Conservation (phyloP, 2,888 invertebrate species). For the Spicauda simplicius region DNA sequence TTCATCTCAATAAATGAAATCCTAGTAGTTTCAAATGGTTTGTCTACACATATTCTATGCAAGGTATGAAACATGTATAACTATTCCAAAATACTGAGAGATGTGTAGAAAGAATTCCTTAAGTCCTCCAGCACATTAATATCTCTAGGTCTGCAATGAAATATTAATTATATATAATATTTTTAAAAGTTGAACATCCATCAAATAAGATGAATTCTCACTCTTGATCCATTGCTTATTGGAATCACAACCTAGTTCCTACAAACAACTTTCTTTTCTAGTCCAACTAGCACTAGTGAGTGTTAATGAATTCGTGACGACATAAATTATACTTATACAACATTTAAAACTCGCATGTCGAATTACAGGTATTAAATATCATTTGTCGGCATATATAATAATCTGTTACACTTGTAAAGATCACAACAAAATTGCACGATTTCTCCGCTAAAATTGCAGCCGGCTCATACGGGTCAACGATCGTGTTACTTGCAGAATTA, state of each 20-base stretch:
- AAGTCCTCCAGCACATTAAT: too few relatives aligned
- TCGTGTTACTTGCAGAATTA: constrained; percentile 21
- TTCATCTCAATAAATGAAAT: too few relatives aligned
- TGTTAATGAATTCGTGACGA: not conserved
- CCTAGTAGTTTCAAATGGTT: too few relatives aligned
- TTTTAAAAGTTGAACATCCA: not conserved
- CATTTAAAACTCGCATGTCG: not conserved
- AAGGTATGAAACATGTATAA: too few relatives aligned
- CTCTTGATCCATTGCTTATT: not conserved
- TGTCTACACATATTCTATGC: too few relatives aligned
- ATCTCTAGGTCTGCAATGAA: too few relatives aligned
- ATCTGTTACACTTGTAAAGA: not conserved
- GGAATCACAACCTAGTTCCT: not conserved
- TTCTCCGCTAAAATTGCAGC: constrained; percentile 10
- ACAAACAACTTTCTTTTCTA: not conserved
- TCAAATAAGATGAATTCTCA: not conserved
- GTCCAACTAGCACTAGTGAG: not conserved
- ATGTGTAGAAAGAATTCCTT: too few relatives aligned
- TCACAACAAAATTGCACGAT: not conserved
- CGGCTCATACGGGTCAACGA: constrained; percentile 20
- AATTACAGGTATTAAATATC: too few relatives aligned
- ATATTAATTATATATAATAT: too few relatives aligned
- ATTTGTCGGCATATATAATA: too few relatives aligned
- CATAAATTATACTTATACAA: not conserved
- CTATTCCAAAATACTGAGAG: too few relatives aligned